Conservation (phyloP, 1,140 invertebrate genomes). For the Hormaphis cornu region DNA sequence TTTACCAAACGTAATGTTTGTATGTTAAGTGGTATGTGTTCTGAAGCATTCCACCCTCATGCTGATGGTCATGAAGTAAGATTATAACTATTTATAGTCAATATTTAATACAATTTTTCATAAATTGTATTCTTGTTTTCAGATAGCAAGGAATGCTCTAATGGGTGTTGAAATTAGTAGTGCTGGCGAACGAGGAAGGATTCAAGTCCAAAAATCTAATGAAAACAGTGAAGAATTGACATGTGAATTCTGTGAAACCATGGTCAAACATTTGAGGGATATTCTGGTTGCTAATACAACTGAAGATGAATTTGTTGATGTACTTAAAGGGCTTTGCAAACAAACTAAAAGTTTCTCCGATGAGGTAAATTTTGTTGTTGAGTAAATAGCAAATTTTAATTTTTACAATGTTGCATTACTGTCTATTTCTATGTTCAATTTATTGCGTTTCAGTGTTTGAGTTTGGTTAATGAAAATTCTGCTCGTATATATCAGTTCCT, state of each 20-base stretch:
- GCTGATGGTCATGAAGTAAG: slow-evolving; percentile 20
- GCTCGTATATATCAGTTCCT: slow-evolving; percentile 60
- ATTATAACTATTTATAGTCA: too few species aligned
- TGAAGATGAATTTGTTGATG: slow-evolving; percentile 65
- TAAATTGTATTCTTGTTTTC: background rate
- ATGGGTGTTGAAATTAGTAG: slow-evolving; percentile 24
- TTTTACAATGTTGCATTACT: too few species aligned
- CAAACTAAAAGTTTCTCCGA: slow-evolving; percentile 56
- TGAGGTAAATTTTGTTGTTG: slow-evolving; percentile 1
- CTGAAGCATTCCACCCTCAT: slow-evolving; percentile 25
- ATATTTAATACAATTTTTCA: background rate
- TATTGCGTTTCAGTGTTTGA: slow-evolving; percentile 44
- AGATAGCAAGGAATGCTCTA: background rate
- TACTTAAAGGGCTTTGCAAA: slow-evolving; percentile 68
- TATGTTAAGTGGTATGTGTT: slow-evolving; percentile 63
- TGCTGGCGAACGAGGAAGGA: slow-evolving; percentile 2
- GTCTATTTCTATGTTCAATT: too few species aligned
- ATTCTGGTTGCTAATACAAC: slow-evolving; percentile 77
- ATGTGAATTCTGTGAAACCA: slow-evolving; percentile 73
- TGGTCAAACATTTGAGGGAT: slow-evolving; percentile 67
- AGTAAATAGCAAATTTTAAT: too few species aligned
- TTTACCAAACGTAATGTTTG: slow-evolving; percentile 58
- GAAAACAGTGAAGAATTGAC: slow-evolving; percentile 55
- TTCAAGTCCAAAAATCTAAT: background rate
- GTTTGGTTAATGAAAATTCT: slow-evolving; percentile 69